Conservation (phyloP, 2,888 invertebrate species). For the Alcis repandata region DNA sequence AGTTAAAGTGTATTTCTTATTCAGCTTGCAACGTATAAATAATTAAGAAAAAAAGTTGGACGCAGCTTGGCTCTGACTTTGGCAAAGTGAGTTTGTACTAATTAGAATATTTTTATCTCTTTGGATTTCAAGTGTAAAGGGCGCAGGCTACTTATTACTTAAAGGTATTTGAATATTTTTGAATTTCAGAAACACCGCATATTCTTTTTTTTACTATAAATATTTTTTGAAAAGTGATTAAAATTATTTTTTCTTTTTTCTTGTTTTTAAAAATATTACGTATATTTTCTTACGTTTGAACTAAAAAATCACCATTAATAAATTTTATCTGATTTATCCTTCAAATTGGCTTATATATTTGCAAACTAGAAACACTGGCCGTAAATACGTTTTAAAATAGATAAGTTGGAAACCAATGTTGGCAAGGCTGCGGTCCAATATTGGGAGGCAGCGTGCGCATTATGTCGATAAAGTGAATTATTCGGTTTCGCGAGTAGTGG, state of each 20-base stretch:
- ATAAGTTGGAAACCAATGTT: slow-evolving; percentile 24
- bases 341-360: neutral
- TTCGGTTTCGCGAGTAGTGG: slow-evolving; percentile 53
- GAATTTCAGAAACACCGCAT: too few species aligned
- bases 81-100: slow-evolving; percentile 64
- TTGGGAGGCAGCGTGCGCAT: slow-evolving; percentile 42
- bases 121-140: slow-evolving; percentile 26
- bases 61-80: slow-evolving; percentile 63
- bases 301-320: too few species aligned
- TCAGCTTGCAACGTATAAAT: slow-evolving; percentile 79
- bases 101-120: slow-evolving; percentile 68
- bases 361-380: slow-evolving; percentile 3
- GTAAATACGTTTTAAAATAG: slow-evolving; percentile 21
- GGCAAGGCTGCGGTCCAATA: slow-evolving; percentile 32
- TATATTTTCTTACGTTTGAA: neutral
- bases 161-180: neutral
- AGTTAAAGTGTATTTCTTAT: slow-evolving; percentile 45
- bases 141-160: neutral
- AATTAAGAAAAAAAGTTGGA: slow-evolving; percentile 75
- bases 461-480: slow-evolving; percentile 55
- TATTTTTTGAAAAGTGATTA: too few species aligned
- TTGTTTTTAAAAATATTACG: too few species aligned
- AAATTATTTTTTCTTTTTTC: too few species aligned
- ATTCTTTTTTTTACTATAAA: too few species aligned
- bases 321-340: neutral